Evolutionary conservation across 2,888 invertebrate species (phyloP).

Genomic region (Crematogaster levior): DNA sequence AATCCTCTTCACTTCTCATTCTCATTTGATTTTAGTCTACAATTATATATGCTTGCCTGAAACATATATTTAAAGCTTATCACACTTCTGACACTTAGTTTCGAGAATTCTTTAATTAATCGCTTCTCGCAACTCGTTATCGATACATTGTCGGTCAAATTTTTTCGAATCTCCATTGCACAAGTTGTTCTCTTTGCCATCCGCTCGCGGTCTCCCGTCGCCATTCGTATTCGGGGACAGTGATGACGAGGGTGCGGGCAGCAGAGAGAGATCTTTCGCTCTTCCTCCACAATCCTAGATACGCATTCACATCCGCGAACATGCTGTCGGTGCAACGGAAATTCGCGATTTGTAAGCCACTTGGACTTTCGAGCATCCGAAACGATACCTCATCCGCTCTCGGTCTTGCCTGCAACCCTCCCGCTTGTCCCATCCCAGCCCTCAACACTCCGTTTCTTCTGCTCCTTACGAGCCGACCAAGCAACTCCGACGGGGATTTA

Average conservation of each 20-base stretch:
- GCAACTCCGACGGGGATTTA: slow-evolving; percentile 70
- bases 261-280: neutral
- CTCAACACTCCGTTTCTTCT: slow-evolving; percentile 46
- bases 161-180: neutral
- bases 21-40: slow-evolving; percentile 7
- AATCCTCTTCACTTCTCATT: neutral
- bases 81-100: neutral
- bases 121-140: neutral
- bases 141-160: neutral
- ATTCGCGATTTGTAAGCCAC: slow-evolving; percentile 78
- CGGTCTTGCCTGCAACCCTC: slow-evolving; percentile 27
- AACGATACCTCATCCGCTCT: slow-evolving; percentile 74
- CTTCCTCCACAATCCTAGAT: slow-evolving; percentile 8
- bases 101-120: neutral
- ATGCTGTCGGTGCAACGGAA: slow-evolving; percentile 70
- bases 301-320: slow-evolving; percentile 61
- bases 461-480: slow-evolving; percentile 72
- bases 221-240: slow-evolving; percentile 38
- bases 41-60: neutral
- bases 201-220: neutral
- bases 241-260: slow-evolving; percentile 39
- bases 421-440: neutral
- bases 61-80: neutral
- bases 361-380: slow-evolving; percentile 76
- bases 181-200: neutral